These are phyloP conservation scores for Argopecten irradians DNA, from an alignment of 1,140 invertebrate species.

Conservation along the genomic window DNA sequence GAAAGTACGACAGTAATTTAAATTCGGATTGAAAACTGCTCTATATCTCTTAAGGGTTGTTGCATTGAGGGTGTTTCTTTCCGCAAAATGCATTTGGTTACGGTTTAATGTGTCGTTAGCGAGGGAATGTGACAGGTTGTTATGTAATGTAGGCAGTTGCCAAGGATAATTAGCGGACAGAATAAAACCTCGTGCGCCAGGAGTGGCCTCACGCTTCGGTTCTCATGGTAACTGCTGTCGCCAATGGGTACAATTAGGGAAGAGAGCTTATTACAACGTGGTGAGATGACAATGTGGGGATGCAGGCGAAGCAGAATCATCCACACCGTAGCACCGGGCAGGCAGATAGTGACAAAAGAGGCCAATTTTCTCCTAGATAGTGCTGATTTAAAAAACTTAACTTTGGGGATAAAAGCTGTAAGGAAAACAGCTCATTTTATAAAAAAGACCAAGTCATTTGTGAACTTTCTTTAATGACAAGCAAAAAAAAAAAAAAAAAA, in stretches of 20 bases:
- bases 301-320: not conserved
- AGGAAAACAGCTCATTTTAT: not conserved
- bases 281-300: not conserved
- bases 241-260: constrained; percentile 15
- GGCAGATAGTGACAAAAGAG: not conserved
- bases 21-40: not conserved
- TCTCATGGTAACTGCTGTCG: not conserved
- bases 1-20: not conserved
- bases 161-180: constrained; percentile 7
- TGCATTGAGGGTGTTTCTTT: not conserved
- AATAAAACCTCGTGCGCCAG: not conserved
- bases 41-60: not conserved
- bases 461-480: not conserved
- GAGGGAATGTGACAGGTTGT: constrained; percentile 7
- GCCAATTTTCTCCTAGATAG: constrained; percentile 9
- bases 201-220: constrained; percentile 2
- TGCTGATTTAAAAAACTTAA: not conserved
- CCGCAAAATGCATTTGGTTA: not conserved
- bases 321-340: not conserved
- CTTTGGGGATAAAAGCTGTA: not conserved
- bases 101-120: not conserved
- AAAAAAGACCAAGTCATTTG: not conserved
- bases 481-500: not conserved
- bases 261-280: not conserved
- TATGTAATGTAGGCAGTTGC: constrained; percentile 14